phyloP scores from a whole-genome alignment of 2,888 invertebrate genomes.

The Synergus gifuensis region DNA sequence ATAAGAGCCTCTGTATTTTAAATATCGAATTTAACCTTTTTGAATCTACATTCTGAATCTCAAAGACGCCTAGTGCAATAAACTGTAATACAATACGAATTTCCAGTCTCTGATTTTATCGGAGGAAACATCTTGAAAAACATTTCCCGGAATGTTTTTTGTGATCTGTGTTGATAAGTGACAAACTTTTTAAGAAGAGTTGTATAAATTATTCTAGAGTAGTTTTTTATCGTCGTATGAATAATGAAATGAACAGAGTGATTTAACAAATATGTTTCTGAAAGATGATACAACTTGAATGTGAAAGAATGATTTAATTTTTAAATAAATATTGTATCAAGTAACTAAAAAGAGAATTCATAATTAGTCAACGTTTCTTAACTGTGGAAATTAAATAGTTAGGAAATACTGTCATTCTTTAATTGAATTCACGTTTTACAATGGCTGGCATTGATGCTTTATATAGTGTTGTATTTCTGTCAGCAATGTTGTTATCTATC shows the following conservation, averaged over 20 bases:
- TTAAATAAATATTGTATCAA: not conserved
- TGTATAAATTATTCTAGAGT: slow-evolving; percentile 7
- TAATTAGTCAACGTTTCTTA: not conserved
- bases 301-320: slow-evolving; percentile 20
- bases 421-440: slow-evolving; percentile 17
- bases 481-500: slow-evolving; percentile 69
- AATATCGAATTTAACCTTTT: not conserved
- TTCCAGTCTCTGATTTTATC: not conserved
- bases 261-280: slow-evolving; percentile 36
- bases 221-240: slow-evolving; percentile 21
- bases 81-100: not conserved
- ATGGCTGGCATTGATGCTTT: slow-evolving; percentile 31
- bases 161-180: not conserved
- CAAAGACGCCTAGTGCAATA: not conserved
- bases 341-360: not conserved
- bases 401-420: not conserved
- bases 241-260: slow-evolving; percentile 34
- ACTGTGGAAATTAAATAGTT: slow-evolving; percentile 18
- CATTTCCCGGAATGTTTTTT: slow-evolving; percentile 8
- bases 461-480: slow-evolving; percentile 57
- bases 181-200: not conserved
- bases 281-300: slow-evolving; percentile 17
- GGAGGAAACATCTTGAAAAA: not conserved
- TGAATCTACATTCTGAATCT: not conserved
- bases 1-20: not conserved